Conservation (phyloP, 2,888 invertebrate species). For the Nasonovia ribisnigri region DNA sequence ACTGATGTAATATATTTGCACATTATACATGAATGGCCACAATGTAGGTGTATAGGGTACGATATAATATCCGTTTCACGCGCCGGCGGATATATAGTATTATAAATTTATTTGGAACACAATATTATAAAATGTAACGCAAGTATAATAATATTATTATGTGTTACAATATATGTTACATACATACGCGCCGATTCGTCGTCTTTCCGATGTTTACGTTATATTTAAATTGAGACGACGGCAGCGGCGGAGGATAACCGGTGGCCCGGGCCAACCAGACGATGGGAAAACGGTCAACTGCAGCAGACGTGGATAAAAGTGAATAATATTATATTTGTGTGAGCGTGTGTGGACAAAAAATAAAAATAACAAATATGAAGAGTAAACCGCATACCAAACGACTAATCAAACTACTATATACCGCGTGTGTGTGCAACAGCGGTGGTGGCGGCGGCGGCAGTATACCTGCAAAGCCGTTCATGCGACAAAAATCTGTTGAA, state of each 20-base stretch:
- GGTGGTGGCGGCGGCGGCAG: conserved; percentile 28
- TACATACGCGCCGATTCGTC: conserved; percentile 14
- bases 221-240: conserved; percentile 30
- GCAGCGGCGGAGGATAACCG: conserved; percentile 50
- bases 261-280: conserved; percentile 50
- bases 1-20: background rate
- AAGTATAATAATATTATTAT: background rate
- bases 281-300: conserved; percentile 48
- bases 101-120: background rate
- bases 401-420: conserved; percentile 63
- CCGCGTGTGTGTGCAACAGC: background rate
- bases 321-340: conserved; percentile 34
- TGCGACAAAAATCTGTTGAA: conserved; percentile 64
- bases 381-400: conserved; percentile 63
- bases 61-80: background rate
- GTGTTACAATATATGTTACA: background rate
- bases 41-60: background rate
- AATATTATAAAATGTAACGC: background rate
- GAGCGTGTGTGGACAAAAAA: conserved; percentile 7
- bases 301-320: conserved; percentile 44
- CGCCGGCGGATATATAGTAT: background rate
- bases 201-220: conserved; percentile 22
- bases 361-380: conserved; percentile 43
- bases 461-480: conserved; percentile 55
- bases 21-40: background rate